phyloP scores from a whole-genome alignment of 2,113 vertebrate genomes.

The Cebus imitator region DNA sequence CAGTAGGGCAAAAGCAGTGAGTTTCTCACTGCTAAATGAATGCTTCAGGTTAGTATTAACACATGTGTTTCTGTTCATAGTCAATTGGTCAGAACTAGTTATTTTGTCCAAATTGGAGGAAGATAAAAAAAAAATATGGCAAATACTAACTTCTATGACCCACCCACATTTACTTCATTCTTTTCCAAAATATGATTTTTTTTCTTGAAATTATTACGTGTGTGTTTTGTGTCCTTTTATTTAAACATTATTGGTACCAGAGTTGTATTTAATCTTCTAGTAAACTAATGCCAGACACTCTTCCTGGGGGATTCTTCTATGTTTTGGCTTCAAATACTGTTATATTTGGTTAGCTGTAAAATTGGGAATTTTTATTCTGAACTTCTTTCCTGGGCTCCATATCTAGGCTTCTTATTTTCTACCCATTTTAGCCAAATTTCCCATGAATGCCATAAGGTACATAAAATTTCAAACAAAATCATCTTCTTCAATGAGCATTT shows the following conservation, averaged over 20 bases:
- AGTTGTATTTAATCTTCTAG: not conserved
- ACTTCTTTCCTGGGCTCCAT: not conserved
- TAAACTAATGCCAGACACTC: not conserved
- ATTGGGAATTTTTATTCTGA: not conserved
- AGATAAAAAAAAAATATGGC: not conserved
- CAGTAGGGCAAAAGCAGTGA: not conserved
- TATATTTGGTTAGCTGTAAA: not conserved
- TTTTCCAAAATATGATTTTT: not conserved
- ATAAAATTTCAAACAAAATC: not conserved
- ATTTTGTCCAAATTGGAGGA: not conserved
- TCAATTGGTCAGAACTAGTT: not conserved
- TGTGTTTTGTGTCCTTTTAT: not conserved
- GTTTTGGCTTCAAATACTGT: not conserved
- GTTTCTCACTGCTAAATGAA: not conserved
- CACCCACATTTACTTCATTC: not conserved
- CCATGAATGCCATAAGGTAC: not conserved
- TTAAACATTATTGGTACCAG: not conserved
- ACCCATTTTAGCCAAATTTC: conserved; percentile 12
- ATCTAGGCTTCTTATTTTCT: conserved; percentile 25
- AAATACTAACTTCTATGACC: not conserved
- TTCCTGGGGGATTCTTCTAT: not conserved
- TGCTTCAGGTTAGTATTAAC: not conserved
- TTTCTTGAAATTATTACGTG: not conserved
- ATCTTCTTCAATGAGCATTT: not conserved
- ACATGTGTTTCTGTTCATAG: not conserved